Base-by-base conservation (phyloP, 2,797 vertebrate genomes). In the Acanthis flammea region DNA sequence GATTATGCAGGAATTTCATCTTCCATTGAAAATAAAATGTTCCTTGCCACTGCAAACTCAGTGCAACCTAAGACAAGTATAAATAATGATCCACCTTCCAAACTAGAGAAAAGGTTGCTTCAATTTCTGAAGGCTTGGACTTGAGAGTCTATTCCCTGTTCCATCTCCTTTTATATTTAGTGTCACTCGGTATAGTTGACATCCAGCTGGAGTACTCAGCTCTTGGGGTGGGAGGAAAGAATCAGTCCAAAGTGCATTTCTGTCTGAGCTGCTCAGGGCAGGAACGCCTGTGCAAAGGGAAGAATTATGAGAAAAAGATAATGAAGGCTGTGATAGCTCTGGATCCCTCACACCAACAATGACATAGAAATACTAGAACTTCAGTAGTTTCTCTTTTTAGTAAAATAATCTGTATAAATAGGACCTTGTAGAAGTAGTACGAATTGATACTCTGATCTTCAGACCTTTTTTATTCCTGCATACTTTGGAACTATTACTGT, bases 1-100 rank as follows among this genome's bases (percentile, higher is more conserved):
- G 81, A 31, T 83, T 89, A 65, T 3, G 9, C 50, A 88, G 73
- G 93, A 88, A 86, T 92, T 90, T 92, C 28, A 17, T 58, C 47
- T 86, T 88, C 85, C 70, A 62, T 35, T 54, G 27, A 70, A 54
- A 90, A 88, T 31, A 81, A 90, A 73, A 76, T 66, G 63, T 85
- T 61, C 72, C 63, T 78, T 66, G 60, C 37, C 80, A 37, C 54
- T 65, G 78, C 76, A 90, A 95, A 65, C 23, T 65, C 44, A 41
- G 19, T 6, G 4, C 48, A 60, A 88, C 67, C 71, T 27, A 83
- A 88, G 65, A 47, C 27, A 74, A 67, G 70, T 70, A 53, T 42
- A 87, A 77, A 73, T 44, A 91, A 80, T 1, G 1, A 50, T 61
- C 31, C 50, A 68, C 23, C 21, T 94, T 51, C 54, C 12, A 47